Conservation (phyloP, 2,113 vertebrate genomes). For the Acanthochromis polyacanthus region DNA sequence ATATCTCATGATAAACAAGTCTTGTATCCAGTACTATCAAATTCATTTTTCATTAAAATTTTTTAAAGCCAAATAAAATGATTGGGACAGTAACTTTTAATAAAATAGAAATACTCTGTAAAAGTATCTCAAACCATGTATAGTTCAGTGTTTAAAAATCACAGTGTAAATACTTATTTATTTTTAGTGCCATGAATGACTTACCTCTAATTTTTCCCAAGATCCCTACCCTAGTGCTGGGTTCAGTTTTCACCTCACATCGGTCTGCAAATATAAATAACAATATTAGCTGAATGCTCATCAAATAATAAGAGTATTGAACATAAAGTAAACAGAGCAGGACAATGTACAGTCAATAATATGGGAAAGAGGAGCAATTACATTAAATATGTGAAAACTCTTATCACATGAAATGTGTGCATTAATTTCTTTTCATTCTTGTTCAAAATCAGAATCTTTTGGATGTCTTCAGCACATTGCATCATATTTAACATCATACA, state of each 20-base stretch:
- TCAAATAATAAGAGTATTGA: not conserved
- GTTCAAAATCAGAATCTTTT: too few relatives aligned
- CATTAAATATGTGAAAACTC: too few relatives aligned
- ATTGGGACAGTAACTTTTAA: not conserved
- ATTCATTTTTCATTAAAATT: not conserved
- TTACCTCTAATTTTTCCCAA: conserved; percentile 94
- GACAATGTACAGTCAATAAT: not conserved
- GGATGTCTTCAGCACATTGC: not conserved
- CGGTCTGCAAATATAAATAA: conserved; percentile 80
- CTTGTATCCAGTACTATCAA: too few relatives aligned
- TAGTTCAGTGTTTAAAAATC: not conserved
- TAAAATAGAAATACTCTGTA: not conserved
- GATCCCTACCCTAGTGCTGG: conserved; percentile 89
- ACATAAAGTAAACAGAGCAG: not conserved
- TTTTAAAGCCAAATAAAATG: not conserved
- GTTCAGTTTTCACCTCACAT: conserved; percentile 89
- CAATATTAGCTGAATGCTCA: not conserved
- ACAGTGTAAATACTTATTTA: not conserved
- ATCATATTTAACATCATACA: conserved; percentile 82
- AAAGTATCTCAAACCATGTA: not conserved
- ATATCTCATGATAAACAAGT: too few relatives aligned
- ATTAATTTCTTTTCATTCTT: too few relatives aligned
- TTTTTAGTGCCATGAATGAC: not conserved
- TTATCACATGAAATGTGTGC: too few relatives aligned
- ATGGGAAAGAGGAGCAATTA: too few relatives aligned